Evolutionary conservation across 1,140 invertebrate species (phyloP).

Genomic region (Drosophila bocki): DNA sequence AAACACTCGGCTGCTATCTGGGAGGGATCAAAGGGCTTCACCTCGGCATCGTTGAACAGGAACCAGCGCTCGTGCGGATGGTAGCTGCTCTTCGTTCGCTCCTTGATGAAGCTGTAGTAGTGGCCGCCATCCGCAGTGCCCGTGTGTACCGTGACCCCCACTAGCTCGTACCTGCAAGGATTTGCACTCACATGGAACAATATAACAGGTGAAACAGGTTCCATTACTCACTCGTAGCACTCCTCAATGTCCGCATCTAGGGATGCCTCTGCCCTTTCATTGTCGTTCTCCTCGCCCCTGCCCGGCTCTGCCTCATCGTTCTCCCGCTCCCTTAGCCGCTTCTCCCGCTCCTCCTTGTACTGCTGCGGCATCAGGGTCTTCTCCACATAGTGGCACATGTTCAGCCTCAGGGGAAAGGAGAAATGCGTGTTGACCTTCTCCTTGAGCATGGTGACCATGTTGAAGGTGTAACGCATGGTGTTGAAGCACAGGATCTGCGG

Average conservation of each 20-base stretch:
- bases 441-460: slow-evolving; percentile 98
- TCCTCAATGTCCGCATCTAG: slow-evolving; percentile 75
- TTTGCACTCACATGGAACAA: not conserved
- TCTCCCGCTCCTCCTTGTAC: slow-evolving; percentile 87
- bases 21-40: slow-evolving; percentile 97
- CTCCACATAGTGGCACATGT: slow-evolving; percentile 98
- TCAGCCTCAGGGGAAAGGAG: slow-evolving; percentile 96
- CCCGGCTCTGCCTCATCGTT: slow-evolving; percentile 16
- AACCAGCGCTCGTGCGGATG: slow-evolving; percentile 92
- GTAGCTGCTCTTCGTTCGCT: slow-evolving; percentile 87
- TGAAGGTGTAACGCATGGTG: slow-evolving; percentile 99
- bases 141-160: slow-evolving; percentile 98
- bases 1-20: slow-evolving; percentile 98
- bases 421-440: slow-evolving; percentile 99
- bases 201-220: not conserved
- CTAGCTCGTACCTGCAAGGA: slow-evolving; percentile 93
- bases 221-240: slow-evolving; percentile 66
- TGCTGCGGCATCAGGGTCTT: slow-evolving; percentile 96
- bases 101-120: slow-evolving; percentile 98
- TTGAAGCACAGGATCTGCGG: slow-evolving; percentile 98
- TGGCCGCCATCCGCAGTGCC: slow-evolving; percentile 98
- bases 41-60: slow-evolving; percentile 98
- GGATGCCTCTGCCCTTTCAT: slow-evolving; percentile 68
- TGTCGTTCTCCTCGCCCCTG: slow-evolving; percentile 59
- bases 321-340: slow-evolving; percentile 35